Evolutionary conservation across 2,888 invertebrate genomes (phyloP).

Genomic region (Mythimna lalbum): DNA sequence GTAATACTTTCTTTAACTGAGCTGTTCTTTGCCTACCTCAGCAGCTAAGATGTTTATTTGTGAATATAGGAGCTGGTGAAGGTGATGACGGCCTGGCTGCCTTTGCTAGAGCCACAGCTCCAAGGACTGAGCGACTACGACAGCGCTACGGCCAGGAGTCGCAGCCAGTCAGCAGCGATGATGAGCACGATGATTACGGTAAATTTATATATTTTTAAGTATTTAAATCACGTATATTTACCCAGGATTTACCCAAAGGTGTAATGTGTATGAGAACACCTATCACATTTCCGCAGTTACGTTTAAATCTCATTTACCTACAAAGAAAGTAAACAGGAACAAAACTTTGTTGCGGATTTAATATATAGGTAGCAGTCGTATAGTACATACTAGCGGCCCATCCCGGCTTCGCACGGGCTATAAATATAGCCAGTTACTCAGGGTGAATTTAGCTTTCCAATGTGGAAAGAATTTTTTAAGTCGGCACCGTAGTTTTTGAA

Average conservation of each 20-base stretch:
- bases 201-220: constrained; percentile 21
- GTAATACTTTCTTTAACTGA: neutral
- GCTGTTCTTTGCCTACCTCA: too few relatives aligned
- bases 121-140: constrained; percentile 95
- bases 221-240: neutral
- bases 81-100: constrained; percentile 95
- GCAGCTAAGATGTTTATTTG: neutral
- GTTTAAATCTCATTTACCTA: neutral
- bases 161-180: constrained; percentile 91
- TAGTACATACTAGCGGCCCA: too few relatives aligned
- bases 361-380: too few relatives aligned
- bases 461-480: too few relatives aligned
- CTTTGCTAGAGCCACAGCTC: constrained; percentile 96
- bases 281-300: neutral
- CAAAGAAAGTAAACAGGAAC: too few relatives aligned
- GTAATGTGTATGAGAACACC: too few relatives aligned
- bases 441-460: too few relatives aligned
- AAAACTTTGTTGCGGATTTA: too few relatives aligned
- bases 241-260: neutral
- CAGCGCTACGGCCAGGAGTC: constrained; percentile 93
- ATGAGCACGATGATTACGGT: constrained; percentile 97
- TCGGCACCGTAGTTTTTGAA: too few relatives aligned
- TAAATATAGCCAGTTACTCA: too few relatives aligned
- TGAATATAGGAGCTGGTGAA: constrained; percentile 86
- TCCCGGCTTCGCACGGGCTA: too few relatives aligned